These are phyloP conservation scores for Nasonia longicornis DNA, from an alignment of 1,140 invertebrate species.

Conservation along the genomic window DNA sequence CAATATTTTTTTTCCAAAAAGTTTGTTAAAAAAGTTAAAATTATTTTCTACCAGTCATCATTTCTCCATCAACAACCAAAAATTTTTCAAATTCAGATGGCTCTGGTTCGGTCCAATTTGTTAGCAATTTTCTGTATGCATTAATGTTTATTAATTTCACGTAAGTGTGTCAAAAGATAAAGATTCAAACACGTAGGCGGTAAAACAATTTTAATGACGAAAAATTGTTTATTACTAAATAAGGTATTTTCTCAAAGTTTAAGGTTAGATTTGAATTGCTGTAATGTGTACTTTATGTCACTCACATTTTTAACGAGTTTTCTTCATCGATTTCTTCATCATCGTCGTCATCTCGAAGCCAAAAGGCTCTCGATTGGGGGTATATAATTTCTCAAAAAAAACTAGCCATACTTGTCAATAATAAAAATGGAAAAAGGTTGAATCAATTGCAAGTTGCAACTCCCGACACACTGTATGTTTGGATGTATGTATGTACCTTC, in stretches of 20 bases:
- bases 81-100: conserved; percentile 54
- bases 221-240: neutral
- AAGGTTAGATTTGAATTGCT: conserved; percentile 10
- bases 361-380: conserved; percentile 63
- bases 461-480: no score
- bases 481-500: no score
- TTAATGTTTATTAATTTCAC: conserved; percentile 1
- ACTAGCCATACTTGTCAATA: conserved; percentile 54
- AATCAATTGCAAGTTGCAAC: no score
- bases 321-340: conserved; percentile 47
- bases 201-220: neutral
- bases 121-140: conserved; percentile 48
- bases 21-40: neutral
- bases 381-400: conserved; percentile 62
- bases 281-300: conserved; percentile 37
- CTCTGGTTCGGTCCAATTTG: conserved; percentile 54
- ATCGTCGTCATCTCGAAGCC: conserved; percentile 59
- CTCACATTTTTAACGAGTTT: conserved; percentile 42
- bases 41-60: conserved; percentile 53
- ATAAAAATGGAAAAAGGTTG: neutral
- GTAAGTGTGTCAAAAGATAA: neutral
- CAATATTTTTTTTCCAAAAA: neutral
- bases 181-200: neutral
- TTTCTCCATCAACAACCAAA: conserved; percentile 57
- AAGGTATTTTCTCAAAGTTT: neutral